These are phyloP conservation scores for Hipposideros armiger DNA, from an alignment of 2,113 vertebrate species.

Conservation along the genomic window DNA sequence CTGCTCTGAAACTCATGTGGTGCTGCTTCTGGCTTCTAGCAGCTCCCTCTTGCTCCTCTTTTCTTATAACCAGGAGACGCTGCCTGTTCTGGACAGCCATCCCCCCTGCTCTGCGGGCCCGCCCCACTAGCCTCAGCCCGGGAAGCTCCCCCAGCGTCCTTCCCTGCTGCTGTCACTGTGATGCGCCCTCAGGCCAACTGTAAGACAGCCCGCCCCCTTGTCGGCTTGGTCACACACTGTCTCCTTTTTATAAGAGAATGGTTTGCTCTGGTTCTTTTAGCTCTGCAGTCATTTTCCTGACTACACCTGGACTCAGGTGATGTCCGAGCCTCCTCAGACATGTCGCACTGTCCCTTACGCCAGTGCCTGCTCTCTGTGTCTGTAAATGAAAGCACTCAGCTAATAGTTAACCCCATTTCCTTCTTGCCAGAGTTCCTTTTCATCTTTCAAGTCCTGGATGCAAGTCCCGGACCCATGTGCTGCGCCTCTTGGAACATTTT, in stretches of 20 bases:
- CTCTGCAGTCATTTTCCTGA: neutral
- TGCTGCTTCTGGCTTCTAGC: neutral
- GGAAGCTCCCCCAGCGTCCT: neutral
- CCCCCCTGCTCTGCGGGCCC: neutral
- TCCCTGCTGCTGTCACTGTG: neutral
- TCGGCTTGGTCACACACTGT: neutral
- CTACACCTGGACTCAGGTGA: neutral
- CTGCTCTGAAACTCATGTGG: neutral
- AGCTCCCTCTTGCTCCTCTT: neutral
- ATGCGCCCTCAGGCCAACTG: neutral
- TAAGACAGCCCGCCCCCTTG: neutral
- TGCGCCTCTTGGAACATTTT: neutral
- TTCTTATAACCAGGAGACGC: neutral
- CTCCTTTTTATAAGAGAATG: constrained; percentile 5
- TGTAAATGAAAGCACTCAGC: neutral
- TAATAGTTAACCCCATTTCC: neutral
- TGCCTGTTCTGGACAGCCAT: neutral
- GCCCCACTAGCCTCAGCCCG: neutral
- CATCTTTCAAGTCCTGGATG: neutral
- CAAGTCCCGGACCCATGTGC: neutral
- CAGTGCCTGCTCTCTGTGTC: neutral
- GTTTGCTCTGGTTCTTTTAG: constrained; percentile 29
- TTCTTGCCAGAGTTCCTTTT: neutral
- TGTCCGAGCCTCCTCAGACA: neutral
- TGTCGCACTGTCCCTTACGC: neutral